Percentiles rank a stretch among this genome's conserved stretches.
Conservation (phyloP, 2,113 vertebrate genomes). For the Pseudopipra pipra region DNA sequence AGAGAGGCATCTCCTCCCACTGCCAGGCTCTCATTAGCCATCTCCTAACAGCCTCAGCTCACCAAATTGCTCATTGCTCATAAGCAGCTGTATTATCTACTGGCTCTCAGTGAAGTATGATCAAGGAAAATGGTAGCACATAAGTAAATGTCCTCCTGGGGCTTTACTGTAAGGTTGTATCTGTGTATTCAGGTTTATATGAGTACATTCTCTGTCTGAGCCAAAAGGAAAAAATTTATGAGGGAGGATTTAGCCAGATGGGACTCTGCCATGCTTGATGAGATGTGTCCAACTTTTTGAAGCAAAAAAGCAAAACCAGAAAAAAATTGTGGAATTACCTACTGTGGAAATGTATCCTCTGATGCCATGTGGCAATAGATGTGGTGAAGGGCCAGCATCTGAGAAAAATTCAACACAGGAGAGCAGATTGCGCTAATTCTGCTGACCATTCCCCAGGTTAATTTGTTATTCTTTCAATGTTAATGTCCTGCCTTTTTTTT, state of each 20-base stretch:
- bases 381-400: fast-evolving
- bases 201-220: background rate
- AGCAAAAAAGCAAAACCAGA: background rate
- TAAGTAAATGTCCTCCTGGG: slow-evolving; percentile 4
- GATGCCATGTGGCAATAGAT: fast-evolving
- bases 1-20: background rate
- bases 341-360: background rate
- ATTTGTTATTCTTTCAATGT: background rate
- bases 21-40: background rate
- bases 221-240: background rate
- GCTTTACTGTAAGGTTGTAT: background rate
- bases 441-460: background rate
- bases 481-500: background rate
- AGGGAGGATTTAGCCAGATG: background rate
- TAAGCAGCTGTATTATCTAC: background rate
- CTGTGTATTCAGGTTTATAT: background rate
- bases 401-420: background rate
- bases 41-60: background rate
- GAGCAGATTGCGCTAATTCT: background rate
- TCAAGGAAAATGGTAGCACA: background rate
- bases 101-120: background rate
- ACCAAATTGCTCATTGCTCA: background rate
- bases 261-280: background rate
- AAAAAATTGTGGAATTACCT: background rate
- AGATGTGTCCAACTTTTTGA: background rate